Percentiles rank a stretch among this genome's conserved stretches.
phyloP scores from a whole-genome alignment of 2,113 vertebrate species.

The Mustela lutreola region DNA sequence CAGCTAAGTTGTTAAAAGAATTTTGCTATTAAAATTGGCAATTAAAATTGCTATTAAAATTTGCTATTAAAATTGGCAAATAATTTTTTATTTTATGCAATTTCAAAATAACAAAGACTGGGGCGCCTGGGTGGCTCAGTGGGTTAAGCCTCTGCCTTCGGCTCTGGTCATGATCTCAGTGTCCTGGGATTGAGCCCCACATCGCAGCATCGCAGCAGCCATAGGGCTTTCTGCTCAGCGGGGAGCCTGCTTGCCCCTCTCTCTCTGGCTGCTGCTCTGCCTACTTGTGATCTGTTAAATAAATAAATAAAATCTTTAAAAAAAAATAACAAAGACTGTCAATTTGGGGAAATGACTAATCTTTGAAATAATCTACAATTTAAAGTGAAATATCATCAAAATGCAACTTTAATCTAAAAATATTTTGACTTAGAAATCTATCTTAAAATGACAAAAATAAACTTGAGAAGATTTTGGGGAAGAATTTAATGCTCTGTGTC shows the following conservation, averaged over 20 bases:
- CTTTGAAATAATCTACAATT: background rate
- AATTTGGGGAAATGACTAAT: background rate
- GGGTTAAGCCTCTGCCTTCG: too few relatives aligned
- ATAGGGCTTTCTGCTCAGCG: too few relatives aligned
- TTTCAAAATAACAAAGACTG: slow-evolving; percentile 36
- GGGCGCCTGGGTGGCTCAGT: too few relatives aligned
- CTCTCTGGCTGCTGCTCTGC: too few relatives aligned
- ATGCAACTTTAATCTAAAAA: background rate
- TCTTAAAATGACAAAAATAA: background rate
- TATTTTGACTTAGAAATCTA: background rate
- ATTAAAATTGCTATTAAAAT: background rate
- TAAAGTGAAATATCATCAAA: background rate
- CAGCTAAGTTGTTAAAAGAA: background rate
- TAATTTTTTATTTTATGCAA: background rate
- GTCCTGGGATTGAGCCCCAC: too few relatives aligned
- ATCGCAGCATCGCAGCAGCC: too few relatives aligned
- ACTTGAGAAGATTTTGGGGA: background rate
- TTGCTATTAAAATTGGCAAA: background rate
- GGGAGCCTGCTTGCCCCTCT: too few relatives aligned
- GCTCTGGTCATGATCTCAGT: too few relatives aligned
- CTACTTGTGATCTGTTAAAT: too few relatives aligned
- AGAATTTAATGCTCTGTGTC: background rate
- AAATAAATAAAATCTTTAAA: too few relatives aligned
- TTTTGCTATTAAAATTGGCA: background rate
- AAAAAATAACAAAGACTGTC: slow-evolving; percentile 19